Conservation (phyloP, 2,113 vertebrate species). For the Oryzias curvinotus region DNA sequence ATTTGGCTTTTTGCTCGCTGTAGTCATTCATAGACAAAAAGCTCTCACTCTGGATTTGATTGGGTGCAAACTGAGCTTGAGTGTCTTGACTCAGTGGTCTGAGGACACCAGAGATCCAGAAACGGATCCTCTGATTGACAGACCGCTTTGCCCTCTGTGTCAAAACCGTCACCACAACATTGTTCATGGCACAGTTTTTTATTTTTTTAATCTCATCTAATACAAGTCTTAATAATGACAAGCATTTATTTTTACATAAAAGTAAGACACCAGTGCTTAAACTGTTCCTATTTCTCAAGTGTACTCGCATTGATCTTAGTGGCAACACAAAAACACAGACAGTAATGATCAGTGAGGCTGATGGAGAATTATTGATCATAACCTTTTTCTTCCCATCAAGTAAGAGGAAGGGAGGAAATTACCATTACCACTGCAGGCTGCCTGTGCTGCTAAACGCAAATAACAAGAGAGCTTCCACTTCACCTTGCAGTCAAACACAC, state of each 20-base stretch:
- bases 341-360: slow-evolving; percentile 46
- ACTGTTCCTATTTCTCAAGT: slow-evolving; percentile 46
- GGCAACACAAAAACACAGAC: slow-evolving; percentile 36
- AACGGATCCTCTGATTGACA: too few species aligned
- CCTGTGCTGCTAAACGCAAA: neutral
- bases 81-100: too few species aligned
- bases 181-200: slow-evolving; percentile 31
- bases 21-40: too few species aligned
- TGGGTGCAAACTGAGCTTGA: too few species aligned
- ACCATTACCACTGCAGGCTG: neutral
- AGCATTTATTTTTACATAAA: slow-evolving; percentile 51
- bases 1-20: too few species aligned
- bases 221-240: slow-evolving; percentile 38
- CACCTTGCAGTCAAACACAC: slow-evolving; percentile 10
- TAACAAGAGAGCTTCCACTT: slow-evolving; percentile 7
- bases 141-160: too few species aligned
- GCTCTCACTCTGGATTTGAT: too few species aligned
- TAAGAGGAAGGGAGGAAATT: slow-evolving; percentile 23
- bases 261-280: slow-evolving; percentile 38
- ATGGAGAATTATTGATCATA: slow-evolving; percentile 56
- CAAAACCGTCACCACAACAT: too few species aligned
- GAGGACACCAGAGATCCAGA: too few species aligned
- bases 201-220: slow-evolving; percentile 25
- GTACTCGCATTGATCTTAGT: slow-evolving; percentile 56
- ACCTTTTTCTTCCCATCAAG: slow-evolving; percentile 16